phyloP scores from a whole-genome alignment of 2,797 vertebrate species.

The Mormyrus proboscirostris region DNA sequence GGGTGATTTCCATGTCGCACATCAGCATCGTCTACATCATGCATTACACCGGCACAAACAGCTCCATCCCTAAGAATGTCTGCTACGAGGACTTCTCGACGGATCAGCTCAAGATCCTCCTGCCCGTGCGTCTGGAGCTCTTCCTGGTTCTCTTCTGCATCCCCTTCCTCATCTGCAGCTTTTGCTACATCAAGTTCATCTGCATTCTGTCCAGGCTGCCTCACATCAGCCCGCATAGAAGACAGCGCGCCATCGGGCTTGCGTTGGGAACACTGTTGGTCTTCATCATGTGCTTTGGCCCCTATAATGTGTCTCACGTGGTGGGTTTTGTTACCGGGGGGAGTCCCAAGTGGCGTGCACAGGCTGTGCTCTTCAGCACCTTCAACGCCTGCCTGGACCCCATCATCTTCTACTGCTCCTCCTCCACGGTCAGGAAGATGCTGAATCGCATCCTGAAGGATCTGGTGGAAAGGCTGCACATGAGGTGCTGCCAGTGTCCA shows the following conservation, averaged over 20 bases:
- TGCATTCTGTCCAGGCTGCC: slow-evolving; percentile 49
- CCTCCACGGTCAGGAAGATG: slow-evolving; percentile 42
- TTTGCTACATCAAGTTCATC: slow-evolving; percentile 66
- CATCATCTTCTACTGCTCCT: slow-evolving; percentile 65
- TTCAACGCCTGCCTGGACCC: slow-evolving; percentile 62
- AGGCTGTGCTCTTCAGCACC: slow-evolving; percentile 53
- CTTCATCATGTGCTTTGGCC: slow-evolving; percentile 61
- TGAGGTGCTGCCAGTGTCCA: slow-evolving; percentile 8
- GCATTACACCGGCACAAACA: slow-evolving; percentile 30
- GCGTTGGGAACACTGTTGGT: slow-evolving; percentile 54
- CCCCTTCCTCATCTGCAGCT: slow-evolving; percentile 59
- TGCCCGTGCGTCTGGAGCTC: slow-evolving; percentile 52
- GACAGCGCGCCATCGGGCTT: slow-evolving; percentile 53
- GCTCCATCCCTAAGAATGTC: slow-evolving; percentile 26
- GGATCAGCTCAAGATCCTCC: slow-evolving; percentile 40
- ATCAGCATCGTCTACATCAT: slow-evolving; percentile 43
- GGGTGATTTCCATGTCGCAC: slow-evolving; percentile 38
- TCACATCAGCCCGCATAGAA: slow-evolving; percentile 42
- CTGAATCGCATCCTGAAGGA: slow-evolving; percentile 28
- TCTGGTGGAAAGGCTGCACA: neutral
- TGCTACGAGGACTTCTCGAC: slow-evolving; percentile 51
- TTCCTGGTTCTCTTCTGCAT: slow-evolving; percentile 60
- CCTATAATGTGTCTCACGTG: slow-evolving; percentile 56
- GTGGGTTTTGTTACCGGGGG: slow-evolving; percentile 45
- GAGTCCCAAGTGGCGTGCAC: slow-evolving; percentile 50